A percentile compares a stretch with the other conserved stretches of the same genome.
phyloP scores from a whole-genome alignment of 1,140 invertebrate species.

The Tetranychus cinnabarinus region DNA sequence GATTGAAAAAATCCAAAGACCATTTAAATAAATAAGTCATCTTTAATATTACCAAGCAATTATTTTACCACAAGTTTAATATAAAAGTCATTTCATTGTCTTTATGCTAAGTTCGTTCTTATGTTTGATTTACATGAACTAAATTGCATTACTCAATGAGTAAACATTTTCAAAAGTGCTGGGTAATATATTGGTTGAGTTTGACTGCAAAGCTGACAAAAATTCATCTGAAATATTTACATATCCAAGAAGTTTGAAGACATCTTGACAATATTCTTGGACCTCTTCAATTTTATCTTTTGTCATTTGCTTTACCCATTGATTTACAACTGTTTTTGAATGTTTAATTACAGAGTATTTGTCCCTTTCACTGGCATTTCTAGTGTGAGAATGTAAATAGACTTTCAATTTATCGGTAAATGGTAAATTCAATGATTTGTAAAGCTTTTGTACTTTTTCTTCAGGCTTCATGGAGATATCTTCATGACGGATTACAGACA shows the following conservation, averaged over 20 bases:
- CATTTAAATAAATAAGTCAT: constrained; percentile 23
- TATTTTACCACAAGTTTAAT: too few species aligned
- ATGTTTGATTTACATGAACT: too few species aligned
- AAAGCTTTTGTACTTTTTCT: neutral
- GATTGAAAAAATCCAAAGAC: too few species aligned
- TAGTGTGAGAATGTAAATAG: neutral
- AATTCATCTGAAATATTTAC: neutral
- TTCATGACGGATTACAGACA: neutral
- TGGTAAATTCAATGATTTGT: neutral
- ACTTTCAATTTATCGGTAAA: neutral
- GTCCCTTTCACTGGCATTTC: neutral
- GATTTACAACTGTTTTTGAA: neutral
- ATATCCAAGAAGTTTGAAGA: neutral
- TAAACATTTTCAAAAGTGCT: too few species aligned
- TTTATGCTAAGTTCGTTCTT: too few species aligned
- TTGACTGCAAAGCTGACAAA: too few species aligned
- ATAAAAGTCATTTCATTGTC: too few species aligned
- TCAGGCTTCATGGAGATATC: neutral
- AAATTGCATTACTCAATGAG: too few species aligned
- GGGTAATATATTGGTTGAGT: too few species aligned
- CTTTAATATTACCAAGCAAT: too few species aligned
- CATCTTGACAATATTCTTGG: neutral
- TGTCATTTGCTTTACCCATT: neutral
- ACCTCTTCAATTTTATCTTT: neutral
- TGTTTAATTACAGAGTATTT: neutral